Evolutionary conservation across 2,113 vertebrate species (phyloP).

Genomic region (Anoplopoma fimbria): DNA sequence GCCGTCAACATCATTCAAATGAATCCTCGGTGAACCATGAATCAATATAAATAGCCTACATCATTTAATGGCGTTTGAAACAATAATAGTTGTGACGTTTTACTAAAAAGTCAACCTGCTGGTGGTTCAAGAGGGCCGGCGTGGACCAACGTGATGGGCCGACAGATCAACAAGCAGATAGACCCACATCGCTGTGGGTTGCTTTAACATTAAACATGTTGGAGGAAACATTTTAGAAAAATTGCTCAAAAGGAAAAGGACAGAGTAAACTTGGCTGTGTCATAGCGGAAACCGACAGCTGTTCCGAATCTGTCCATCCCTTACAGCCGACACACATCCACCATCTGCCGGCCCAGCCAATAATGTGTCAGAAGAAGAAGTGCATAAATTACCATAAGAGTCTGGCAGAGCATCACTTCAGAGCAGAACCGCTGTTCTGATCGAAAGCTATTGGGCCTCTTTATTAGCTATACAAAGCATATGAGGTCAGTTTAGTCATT

Average conservation of each 20-base stretch:
- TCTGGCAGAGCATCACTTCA: conserved; percentile 51
- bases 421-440: conserved; percentile 44
- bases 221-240: conserved; percentile 24
- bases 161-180: background rate
- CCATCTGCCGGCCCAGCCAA: conserved; percentile 60
- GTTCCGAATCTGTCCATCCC: conserved; percentile 47
- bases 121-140: no score
- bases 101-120: background rate
- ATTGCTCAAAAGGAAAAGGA: conserved; percentile 36
- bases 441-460: conserved; percentile 50
- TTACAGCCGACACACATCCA: conserved; percentile 44
- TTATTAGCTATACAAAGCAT: conserved; percentile 43
- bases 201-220: conserved; percentile 14
- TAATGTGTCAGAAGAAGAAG: conserved; percentile 61
- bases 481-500: conserved; percentile 50
- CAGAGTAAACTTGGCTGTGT: conserved; percentile 54
- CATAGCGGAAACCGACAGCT: conserved; percentile 59
- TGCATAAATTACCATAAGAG: conserved; percentile 56
- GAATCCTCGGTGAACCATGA: background rate
- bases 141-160: no score
- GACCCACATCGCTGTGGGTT: background rate
- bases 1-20: background rate
- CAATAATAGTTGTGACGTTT: background rate
- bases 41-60: background rate
- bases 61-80: background rate